Percentiles rank a stretch among this genome's conserved stretches.
phyloP scores from a whole-genome alignment of 2,888 invertebrate species.

The Limnephilus auricula region DNA sequence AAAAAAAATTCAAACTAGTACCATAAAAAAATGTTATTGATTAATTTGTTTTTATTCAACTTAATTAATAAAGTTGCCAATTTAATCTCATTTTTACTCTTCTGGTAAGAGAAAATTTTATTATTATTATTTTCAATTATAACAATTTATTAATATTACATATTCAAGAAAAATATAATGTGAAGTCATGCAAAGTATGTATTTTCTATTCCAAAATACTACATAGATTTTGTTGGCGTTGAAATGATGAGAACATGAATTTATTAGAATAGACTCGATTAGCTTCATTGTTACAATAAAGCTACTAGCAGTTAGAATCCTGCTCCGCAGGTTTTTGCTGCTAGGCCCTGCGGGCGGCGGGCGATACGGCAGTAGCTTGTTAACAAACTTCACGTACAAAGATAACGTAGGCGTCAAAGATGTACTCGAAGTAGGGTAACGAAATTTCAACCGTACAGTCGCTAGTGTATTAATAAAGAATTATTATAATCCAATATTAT shows the following conservation, averaged over 20 bases:
- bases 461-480: too few relatives aligned
- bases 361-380: too few relatives aligned
- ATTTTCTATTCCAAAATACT: not conserved
- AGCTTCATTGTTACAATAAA: not conserved
- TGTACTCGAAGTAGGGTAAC: too few relatives aligned
- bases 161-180: not conserved
- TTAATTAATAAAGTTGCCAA: constrained; percentile 2
- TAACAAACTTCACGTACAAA: too few relatives aligned
- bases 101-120: not conserved
- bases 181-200: not conserved
- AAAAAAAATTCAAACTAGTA: not conserved
- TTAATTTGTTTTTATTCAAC: not conserved
- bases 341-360: too few relatives aligned
- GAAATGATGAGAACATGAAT: not conserved
- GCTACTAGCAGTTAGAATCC: too few relatives aligned
- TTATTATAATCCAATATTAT: not conserved
- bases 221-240: not conserved
- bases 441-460: too few relatives aligned
- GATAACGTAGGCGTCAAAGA: too few relatives aligned
- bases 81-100: not conserved
- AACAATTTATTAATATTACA: not conserved
- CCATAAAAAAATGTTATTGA: not conserved
- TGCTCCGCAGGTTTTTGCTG: too few relatives aligned
- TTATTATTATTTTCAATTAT: not conserved
- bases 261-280: not conserved